phyloP scores from a whole-genome alignment of 2,888 invertebrate genomes.

The Oscheius sp. region DNA sequence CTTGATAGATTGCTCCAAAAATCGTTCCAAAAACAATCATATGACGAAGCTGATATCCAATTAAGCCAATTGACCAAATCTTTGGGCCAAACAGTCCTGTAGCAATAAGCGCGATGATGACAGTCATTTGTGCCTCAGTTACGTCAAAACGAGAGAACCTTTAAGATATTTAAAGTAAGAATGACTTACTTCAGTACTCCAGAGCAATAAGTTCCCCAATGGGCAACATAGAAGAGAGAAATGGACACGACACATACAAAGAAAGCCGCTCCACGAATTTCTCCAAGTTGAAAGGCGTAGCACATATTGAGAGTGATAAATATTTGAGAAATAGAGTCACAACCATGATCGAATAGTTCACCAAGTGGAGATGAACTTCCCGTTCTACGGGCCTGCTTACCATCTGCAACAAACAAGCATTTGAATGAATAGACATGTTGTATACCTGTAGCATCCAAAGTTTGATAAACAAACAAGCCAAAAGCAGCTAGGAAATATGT shows the following conservation, averaged over 20 bases:
- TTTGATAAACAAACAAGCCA: slow-evolving; percentile 95
- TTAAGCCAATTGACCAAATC: slow-evolving; percentile 37
- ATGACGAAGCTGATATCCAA: slow-evolving; percentile 66
- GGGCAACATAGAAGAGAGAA: slow-evolving; percentile 95
- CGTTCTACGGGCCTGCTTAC: slow-evolving; percentile 87
- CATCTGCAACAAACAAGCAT: slow-evolving; percentile 32
- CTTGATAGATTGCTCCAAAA: slow-evolving; percentile 60
- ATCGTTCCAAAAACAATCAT: slow-evolving; percentile 64
- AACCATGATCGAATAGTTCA: slow-evolving; percentile 98
- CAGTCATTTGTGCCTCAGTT: slow-evolving; percentile 94
- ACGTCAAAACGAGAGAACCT: slow-evolving; percentile 85
- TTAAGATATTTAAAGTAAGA: background rate
- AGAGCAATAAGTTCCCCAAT: slow-evolving; percentile 99
- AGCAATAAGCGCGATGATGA: slow-evolving; percentile 86
- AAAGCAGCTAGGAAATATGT: slow-evolving; percentile 88
- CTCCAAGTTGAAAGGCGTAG: slow-evolving; percentile 89
- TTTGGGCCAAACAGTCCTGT: slow-evolving; percentile 87
- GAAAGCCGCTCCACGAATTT: slow-evolving; percentile 91
- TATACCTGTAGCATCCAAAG: slow-evolving; percentile 90
- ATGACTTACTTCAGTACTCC: slow-evolving; percentile 74
- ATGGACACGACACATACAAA: slow-evolving; percentile 93
- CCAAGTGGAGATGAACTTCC: slow-evolving; percentile 90
- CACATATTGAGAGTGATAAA: slow-evolving; percentile 95
- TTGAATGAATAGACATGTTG: too few relatives aligned
- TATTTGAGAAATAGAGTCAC: slow-evolving; percentile 94